Base-by-base conservation (phyloP, 2,888 invertebrate genomes). In the Tenodera sinensis region DNA sequence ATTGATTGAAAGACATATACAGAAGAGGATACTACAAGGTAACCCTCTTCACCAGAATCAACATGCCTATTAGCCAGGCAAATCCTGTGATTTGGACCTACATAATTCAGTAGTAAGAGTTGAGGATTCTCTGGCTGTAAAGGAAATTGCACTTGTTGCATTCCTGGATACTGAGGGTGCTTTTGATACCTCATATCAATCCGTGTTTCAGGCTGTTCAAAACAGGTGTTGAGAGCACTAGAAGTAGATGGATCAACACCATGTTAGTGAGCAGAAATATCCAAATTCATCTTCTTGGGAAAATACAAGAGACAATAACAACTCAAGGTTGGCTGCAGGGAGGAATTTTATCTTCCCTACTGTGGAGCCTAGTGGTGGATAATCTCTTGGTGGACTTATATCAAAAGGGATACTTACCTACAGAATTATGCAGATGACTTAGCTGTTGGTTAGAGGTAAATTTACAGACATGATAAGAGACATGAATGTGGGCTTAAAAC, bases 301-400 rank as follows among this genome's bases (percentile, higher is more conserved):
- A 25, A 25, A 84, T 6, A 15, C 7, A 28, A 8, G 84, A 27
- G 28, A 30, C 7, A 15, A 30, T n/a, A 9, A 8, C 28, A 25
- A 28, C 83, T 7, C 89, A 90, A 54, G 92, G 92, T 8, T 92
- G 92, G 89, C 91, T 91, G 20, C 92, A 92, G 89, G 92, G 92
- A 0, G 92, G 92, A 9, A 92, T 92, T 6, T 90, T 92, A 2
- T 92, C 91, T 2, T 92, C 92, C 0, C 91, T 92, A 0, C 90
- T 92, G 84, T 92, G 92, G 92, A 91, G 89, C 85, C 90, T 92
- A 3, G 91, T 92, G 14, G 90, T 91, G 15, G 30, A 30, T 4
- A 30, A 30, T 30, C 30, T 30, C 30, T 30, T 30, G 91, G 25
- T 47, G 3, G 42, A 88, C 87, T 90, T 92, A 7, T 88, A 90